Conservation (phyloP, 37 sponge, comb jelly and placozoan genomes). For the Halisarca cf. caerulea region DNA sequence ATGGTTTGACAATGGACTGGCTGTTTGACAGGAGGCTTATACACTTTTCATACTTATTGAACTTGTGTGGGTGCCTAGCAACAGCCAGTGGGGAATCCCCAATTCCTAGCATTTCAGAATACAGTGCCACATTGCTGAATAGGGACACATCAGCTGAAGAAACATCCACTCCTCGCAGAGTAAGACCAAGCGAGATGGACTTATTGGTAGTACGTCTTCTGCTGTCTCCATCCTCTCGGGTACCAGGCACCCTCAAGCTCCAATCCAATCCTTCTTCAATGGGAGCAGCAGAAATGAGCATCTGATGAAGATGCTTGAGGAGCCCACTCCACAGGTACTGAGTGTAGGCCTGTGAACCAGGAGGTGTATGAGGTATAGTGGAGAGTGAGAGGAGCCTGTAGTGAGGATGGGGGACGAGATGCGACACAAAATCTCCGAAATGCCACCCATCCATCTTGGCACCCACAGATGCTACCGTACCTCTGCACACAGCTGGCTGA, state of each 20-base stretch:
- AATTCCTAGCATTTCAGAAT: constrained; percentile 25
- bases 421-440: constrained; percentile 57
- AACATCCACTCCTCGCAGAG: constrained; percentile 68
- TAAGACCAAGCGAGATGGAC: constrained; percentile 54
- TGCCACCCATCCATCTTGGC: neutral
- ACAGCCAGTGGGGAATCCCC: neutral
- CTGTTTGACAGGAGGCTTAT: constrained; percentile 71
- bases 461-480: neutral
- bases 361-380: constrained; percentile 69
- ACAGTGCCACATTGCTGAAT: constrained; percentile 48
- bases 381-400: constrained; percentile 76
- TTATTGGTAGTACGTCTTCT: constrained; percentile 28
- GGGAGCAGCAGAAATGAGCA: constrained; percentile 72
- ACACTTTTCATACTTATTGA: constrained; percentile 81
- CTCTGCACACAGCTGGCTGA: constrained; percentile 50
- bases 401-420: constrained; percentile 55
- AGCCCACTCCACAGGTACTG: constrained; percentile 76
- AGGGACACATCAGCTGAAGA: constrained; percentile 16
- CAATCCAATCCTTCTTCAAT: constrained; percentile 85
- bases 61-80: constrained; percentile 18
- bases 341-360: constrained; percentile 63
- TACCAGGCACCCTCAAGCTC: neutral
- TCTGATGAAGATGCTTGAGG: constrained; percentile 77
- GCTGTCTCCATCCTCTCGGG: neutral
- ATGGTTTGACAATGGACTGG: constrained; percentile 50